A percentile compares a stretch with the other conserved stretches of the same genome.
Conservation (phyloP, 2,797 vertebrate species). For the Balearica regulorum region DNA sequence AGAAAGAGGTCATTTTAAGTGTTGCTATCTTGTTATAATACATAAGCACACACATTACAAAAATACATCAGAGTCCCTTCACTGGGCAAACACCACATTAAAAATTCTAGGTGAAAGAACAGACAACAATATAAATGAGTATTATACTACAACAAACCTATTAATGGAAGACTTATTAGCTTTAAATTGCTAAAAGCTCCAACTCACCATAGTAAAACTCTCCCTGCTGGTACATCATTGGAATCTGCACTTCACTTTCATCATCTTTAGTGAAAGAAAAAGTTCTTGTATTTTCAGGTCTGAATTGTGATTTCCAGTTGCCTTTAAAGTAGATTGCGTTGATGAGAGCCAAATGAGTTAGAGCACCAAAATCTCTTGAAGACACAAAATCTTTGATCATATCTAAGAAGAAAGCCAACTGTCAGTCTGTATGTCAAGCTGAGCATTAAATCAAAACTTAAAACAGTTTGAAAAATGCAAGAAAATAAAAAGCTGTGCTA, state of each 20-base stretch:
- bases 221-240: conserved; percentile 99
- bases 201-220: conserved; percentile 95
- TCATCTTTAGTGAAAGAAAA: conserved; percentile 98
- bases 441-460: conserved; percentile 30
- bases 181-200: not conserved
- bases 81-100: not conserved
- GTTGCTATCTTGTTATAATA: not conserved
- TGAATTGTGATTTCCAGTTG: conserved; percentile 97
- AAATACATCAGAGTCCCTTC: not conserved
- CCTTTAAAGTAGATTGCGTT: conserved; percentile 97
- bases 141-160: not conserved
- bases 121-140: not conserved
- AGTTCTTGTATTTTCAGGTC: conserved; percentile 94
- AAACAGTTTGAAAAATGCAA: conserved; percentile 26
- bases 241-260: conserved; percentile 94
- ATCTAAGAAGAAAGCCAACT: conserved; percentile 71
- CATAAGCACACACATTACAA: not conserved
- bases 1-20: not conserved
- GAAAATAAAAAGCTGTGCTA: conserved; percentile 51
- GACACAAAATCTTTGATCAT: conserved; percentile 91
- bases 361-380: conserved; percentile 85
- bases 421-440: conserved; percentile 18
- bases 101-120: not conserved
- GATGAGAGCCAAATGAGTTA: conserved; percentile 87
- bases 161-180: not conserved